phyloP scores from a whole-genome alignment of 2,113 vertebrate species.

The Prochilodus magdalenae region DNA sequence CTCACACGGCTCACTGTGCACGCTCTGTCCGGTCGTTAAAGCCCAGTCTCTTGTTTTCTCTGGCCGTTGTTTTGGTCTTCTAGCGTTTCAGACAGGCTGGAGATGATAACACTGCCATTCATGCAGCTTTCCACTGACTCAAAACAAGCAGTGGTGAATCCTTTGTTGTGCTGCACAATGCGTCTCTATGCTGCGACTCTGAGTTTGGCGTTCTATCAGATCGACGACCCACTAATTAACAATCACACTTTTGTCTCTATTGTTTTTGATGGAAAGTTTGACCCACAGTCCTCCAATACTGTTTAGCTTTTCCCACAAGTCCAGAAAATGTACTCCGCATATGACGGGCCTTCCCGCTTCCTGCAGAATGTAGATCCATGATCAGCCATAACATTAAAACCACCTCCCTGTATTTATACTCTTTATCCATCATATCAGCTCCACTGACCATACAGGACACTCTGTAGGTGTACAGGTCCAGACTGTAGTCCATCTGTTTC shows the following conservation, averaged over 20 bases:
- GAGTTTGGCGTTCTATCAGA: conserved; percentile 67
- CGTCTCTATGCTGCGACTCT: conserved; percentile 62
- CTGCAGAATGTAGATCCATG: background rate
- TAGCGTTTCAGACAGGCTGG: conserved; percentile 39
- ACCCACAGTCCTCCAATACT: conserved; percentile 33
- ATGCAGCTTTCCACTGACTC: conserved; percentile 23
- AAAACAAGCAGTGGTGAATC: conserved; percentile 55
- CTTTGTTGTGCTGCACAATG: conserved; percentile 73
- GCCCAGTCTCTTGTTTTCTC: conserved; percentile 39
- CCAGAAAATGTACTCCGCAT: background rate
- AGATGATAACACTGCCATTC: conserved; percentile 39
- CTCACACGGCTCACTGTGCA: background rate
- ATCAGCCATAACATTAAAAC: too few species aligned
- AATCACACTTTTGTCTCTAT: conserved; percentile 71
- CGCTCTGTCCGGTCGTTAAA: conserved; percentile 20
- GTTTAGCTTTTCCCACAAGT: background rate
- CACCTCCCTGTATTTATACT: too few species aligned
- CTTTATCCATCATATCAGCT: too few species aligned
- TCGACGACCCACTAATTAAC: conserved; percentile 70
- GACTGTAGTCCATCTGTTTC: too few species aligned
- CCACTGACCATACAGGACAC: too few species aligned
- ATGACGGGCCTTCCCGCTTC: background rate
- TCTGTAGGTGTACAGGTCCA: too few species aligned
- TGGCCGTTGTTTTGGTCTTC: conserved; percentile 15
- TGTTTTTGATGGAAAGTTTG: conserved; percentile 60